A percentile compares a stretch with the other conserved stretches of the same genome.
Conservation (phyloP, 2,113 vertebrate species). For the Gracilinanus agilis region DNA sequence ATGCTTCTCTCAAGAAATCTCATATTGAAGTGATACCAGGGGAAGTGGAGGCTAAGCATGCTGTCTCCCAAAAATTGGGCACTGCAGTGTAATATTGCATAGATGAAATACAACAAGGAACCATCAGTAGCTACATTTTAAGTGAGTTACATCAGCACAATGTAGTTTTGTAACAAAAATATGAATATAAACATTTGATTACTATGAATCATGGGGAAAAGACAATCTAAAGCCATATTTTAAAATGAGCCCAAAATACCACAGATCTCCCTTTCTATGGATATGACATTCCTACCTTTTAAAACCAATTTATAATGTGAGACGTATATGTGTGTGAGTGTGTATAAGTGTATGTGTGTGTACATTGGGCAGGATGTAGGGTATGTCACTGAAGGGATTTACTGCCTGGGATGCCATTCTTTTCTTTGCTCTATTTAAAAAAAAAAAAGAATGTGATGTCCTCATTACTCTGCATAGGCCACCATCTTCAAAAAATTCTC, state of each 20-base stretch:
- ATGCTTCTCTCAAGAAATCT: background rate
- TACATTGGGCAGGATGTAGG: background rate
- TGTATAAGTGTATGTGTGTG: background rate
- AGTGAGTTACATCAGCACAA: background rate
- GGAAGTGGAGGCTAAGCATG: background rate
- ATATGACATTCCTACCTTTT: background rate
- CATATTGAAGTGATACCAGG: background rate
- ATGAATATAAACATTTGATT: background rate
- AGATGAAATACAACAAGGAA: background rate
- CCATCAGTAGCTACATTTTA: background rate
- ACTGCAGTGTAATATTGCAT: background rate
- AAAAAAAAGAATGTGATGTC: background rate
- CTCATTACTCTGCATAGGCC: background rate
- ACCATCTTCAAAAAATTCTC: background rate
- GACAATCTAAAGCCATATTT: background rate
- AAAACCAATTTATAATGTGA: background rate
- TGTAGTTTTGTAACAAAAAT: background rate
- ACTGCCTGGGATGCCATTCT: background rate
- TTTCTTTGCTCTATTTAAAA: background rate
- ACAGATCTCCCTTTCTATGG: background rate
- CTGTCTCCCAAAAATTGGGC: background rate
- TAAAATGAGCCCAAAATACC: background rate
- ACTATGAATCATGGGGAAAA: background rate
- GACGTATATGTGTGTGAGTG: background rate
- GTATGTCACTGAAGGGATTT: background rate